These are phyloP conservation scores for Orchestia grillus DNA, from an alignment of 1,140 invertebrate species.

Conservation along the genomic window DNA sequence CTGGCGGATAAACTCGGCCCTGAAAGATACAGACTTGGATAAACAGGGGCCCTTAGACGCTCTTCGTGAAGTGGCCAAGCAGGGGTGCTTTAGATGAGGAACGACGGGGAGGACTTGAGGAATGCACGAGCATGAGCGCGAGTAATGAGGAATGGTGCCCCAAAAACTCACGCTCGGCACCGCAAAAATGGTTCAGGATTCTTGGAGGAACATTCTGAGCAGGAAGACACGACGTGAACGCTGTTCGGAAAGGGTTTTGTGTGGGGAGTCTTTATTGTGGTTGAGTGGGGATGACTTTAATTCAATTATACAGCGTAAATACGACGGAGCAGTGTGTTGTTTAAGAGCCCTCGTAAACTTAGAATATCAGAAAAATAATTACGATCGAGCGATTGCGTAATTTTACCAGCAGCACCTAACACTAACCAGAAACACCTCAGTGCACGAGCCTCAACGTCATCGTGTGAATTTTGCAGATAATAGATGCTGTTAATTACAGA, in stretches of 20 bases:
- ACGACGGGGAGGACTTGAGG: background rate
- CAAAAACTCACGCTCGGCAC: background rate
- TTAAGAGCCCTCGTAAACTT: background rate
- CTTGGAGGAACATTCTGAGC: background rate
- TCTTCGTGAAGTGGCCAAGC: background rate
- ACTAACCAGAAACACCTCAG: background rate
- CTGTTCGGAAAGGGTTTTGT: background rate
- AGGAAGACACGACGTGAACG: background rate
- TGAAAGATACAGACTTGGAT: constrained; percentile 42
- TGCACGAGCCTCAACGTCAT: no score
- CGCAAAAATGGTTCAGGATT: background rate
- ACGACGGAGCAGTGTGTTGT: background rate
- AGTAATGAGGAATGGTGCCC: background rate
- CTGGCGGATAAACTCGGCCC: constrained; percentile 19
- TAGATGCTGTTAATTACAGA: no score
- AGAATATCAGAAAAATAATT: background rate
- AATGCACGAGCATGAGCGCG: background rate
- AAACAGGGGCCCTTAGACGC: constrained; percentile 30
- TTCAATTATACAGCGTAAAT: background rate
- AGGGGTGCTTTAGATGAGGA: constrained; percentile 4
- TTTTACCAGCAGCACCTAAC: background rate
- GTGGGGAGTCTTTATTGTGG: no score
- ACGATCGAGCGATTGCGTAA: background rate
- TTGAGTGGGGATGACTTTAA: background rate
- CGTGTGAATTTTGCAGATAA: no score